Conservation (phyloP, 2,797 vertebrate species). For the Halcyon leucocephala region DNA sequence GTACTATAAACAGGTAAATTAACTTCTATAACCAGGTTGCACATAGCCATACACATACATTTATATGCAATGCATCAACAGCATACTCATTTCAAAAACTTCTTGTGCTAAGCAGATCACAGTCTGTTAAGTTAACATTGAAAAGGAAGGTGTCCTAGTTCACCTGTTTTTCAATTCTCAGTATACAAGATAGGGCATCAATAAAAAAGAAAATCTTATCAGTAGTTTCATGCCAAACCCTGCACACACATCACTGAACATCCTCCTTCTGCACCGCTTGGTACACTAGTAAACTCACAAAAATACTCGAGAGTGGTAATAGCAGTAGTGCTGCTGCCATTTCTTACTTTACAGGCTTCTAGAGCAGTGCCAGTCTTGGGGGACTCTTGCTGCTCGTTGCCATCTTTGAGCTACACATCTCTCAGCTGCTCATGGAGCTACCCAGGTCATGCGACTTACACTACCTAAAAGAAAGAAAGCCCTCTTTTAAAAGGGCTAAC, state of each 20-base stretch:
- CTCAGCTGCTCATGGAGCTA: not conserved
- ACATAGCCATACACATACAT: not conserved
- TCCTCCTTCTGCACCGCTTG: not conserved
- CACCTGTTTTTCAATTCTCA: not conserved
- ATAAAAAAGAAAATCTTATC: accelerated
- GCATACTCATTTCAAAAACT: not conserved
- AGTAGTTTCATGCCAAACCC: not conserved
- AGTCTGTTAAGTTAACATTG: not conserved
- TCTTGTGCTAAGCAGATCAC: not conserved
- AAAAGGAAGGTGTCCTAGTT: not conserved
- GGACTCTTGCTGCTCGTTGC: not conserved
- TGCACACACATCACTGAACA: not conserved
- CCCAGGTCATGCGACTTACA: accelerated
- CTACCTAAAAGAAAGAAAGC: not conserved
- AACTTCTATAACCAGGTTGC: not conserved
- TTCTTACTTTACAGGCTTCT: not conserved
- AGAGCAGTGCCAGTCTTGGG: not conserved
- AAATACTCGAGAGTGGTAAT: not conserved
- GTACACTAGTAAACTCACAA: not conserved
- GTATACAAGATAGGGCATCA: accelerated
- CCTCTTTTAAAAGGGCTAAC: not conserved
- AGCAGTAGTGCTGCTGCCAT: not conserved
- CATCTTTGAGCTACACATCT: not conserved
- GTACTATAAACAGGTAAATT: not conserved
- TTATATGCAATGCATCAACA: not conserved